A percentile compares a stretch with the other conserved stretches of the same genome.
phyloP scores from a whole-genome alignment of 2,113 vertebrate species.

The Phaetusa simplex region DNA sequence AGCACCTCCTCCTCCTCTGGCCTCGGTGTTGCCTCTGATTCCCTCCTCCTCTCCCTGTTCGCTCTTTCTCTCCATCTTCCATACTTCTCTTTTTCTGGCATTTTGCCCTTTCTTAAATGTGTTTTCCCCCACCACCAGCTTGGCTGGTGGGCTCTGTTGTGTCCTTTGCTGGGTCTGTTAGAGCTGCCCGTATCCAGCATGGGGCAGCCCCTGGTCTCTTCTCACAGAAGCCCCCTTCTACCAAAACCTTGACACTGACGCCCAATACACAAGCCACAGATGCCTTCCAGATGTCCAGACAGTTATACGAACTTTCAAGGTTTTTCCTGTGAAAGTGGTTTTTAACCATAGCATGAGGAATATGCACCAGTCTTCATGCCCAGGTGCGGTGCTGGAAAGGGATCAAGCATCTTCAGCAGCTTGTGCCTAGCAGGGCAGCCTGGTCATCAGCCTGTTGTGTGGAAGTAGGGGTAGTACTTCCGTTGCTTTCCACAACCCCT shows the following conservation, averaged over 20 bases:
- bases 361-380: background rate
- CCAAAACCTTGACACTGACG: background rate
- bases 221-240: background rate
- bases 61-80: background rate
- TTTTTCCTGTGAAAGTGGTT: background rate
- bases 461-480: background rate
- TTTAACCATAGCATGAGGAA: background rate
- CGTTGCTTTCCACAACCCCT: background rate
- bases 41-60: background rate
- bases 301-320: background rate
- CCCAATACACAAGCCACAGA: background rate
- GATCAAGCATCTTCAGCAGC: background rate
- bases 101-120: background rate
- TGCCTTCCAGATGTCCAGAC: background rate
- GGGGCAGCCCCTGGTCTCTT: fast-evolving
- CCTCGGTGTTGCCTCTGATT: background rate
- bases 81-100: background rate
- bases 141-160: background rate
- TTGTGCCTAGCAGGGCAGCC: background rate
- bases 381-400: background rate
- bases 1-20: background rate
- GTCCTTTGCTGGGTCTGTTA: background rate
- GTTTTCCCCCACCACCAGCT: background rate
- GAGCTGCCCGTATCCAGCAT: fast-evolving
- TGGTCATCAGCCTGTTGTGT: background rate